These are phyloP conservation scores for Dasyurus viverrinus DNA, from an alignment of 2,113 vertebrate species.

Conservation along the genomic window DNA sequence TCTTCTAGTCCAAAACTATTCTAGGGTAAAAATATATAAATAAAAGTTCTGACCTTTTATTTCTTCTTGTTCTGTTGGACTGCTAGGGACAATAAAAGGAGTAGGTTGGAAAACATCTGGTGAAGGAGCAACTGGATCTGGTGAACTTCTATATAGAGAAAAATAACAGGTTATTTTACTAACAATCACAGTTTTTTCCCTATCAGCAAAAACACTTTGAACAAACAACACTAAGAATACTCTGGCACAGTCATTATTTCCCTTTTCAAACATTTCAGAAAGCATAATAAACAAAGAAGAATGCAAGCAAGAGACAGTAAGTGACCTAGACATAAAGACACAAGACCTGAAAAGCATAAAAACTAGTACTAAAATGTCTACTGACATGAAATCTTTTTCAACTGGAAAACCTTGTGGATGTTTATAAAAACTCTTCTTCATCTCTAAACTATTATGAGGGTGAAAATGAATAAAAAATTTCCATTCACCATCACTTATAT, in stretches of 20 bases:
- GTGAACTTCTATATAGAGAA: constrained; percentile 86
- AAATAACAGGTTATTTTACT: constrained; percentile 59
- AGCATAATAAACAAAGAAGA: neutral
- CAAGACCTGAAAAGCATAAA: constrained; percentile 46
- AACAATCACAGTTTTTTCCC: constrained; percentile 35
- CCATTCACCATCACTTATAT: constrained; percentile 2
- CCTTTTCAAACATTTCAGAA: constrained; percentile 39
- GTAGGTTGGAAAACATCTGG: constrained; percentile 84
- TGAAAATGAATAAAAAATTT: constrained; percentile 35
- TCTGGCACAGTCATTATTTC: constrained; percentile 40
- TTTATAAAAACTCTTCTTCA: neutral
- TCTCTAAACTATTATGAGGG: neutral
- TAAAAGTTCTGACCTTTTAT: constrained; percentile 81
- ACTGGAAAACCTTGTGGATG: constrained; percentile 3
- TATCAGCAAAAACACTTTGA: constrained; percentile 51
- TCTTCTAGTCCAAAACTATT: constrained; percentile 34
- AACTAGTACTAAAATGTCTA: constrained; percentile 48
- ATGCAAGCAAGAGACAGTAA: neutral
- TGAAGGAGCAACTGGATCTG: constrained; percentile 86
- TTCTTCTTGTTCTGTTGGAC: constrained; percentile 89
- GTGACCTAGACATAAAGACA: constrained; percentile 42
- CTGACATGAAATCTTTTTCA: constrained; percentile 34
- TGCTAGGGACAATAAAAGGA: constrained; percentile 90
- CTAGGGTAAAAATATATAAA: constrained; percentile 22
- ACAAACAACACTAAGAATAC: constrained; percentile 17